Conservation (phyloP, 2,113 vertebrate genomes). For the Engystomops pustulosus region DNA sequence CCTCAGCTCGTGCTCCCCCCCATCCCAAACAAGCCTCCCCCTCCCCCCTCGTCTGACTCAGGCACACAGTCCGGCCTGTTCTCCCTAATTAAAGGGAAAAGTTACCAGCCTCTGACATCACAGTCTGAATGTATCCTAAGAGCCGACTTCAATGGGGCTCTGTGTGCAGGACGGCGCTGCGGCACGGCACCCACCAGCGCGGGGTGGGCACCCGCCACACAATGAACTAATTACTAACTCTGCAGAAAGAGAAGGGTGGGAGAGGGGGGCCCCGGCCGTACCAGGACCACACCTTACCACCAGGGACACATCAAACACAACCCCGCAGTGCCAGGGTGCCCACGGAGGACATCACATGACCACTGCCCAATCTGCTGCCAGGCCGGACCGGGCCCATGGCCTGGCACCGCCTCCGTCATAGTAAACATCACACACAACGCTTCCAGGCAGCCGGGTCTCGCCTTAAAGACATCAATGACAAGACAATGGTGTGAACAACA, state of each 20-base stretch:
- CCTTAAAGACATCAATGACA: too few relatives aligned
- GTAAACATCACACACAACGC: too few relatives aligned
- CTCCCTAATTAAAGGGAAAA: conserved; percentile 62
- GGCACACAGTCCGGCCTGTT: conserved; percentile 70
- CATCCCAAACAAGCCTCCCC: conserved; percentile 46
- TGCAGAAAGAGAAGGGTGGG: conserved; percentile 38
- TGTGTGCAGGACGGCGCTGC: conserved; percentile 63
- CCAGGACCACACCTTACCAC: conserved; percentile 40
- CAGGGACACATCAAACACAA: conserved; percentile 39
- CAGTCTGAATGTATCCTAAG: conserved; percentile 62
- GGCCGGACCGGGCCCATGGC: too few relatives aligned
- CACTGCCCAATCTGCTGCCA: too few relatives aligned
- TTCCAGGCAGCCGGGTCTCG: too few relatives aligned
- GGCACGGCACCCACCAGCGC: conserved; percentile 27
- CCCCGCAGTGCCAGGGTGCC: conserved; percentile 29
- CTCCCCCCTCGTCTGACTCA: conserved; percentile 49
- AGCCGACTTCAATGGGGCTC: conserved; percentile 71
- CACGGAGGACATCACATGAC: conserved; percentile 21
- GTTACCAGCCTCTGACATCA: conserved; percentile 68
- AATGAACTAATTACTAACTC: conserved; percentile 69
- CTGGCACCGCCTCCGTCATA: too few relatives aligned
- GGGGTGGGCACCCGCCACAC: conserved; percentile 53
- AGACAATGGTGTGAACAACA: background rate
- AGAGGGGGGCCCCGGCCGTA: background rate
- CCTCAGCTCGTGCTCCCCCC: conserved; percentile 25